A percentile compares a stretch with the other conserved stretches of the same genome.
These are phyloP conservation scores for Pollimyrus isidori DNA, from an alignment of 2,113 vertebrate species.

Conservation along the genomic window DNA sequence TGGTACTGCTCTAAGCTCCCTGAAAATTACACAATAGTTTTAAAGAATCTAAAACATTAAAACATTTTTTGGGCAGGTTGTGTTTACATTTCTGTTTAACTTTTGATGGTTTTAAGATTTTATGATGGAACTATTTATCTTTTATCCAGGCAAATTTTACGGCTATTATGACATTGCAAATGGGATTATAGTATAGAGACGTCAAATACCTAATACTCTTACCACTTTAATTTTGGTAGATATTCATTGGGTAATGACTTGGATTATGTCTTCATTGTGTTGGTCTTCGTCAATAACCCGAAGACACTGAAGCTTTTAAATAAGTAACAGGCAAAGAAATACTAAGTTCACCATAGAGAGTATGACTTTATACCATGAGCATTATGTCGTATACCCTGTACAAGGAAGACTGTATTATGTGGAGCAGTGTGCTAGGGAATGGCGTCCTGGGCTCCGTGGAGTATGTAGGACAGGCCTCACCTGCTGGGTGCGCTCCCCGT, in stretches of 20 bases:
- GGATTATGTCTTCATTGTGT: background rate
- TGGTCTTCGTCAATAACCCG: background rate
- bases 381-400: background rate
- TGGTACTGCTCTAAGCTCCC: background rate
- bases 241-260: background rate
- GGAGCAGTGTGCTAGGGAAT: background rate
- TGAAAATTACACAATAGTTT: background rate
- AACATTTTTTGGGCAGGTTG: background rate
- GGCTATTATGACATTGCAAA: background rate
- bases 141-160: background rate
- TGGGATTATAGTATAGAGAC: background rate
- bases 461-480: background rate
- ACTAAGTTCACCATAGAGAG: background rate
- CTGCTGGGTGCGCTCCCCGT: background rate
- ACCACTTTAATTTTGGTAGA: background rate
- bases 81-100: background rate
- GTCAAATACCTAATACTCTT: background rate
- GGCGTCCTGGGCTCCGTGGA: background rate
- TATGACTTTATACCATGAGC: background rate
- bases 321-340: background rate
- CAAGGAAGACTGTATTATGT: slow-evolving; percentile 10
- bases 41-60: background rate
- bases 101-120: background rate
- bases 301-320: background rate
- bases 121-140: background rate